A percentile compares a stretch with the other conserved stretches of the same genome.
Conservation (phyloP, 1,140 invertebrate genomes). For the Lepidurus arcticus region DNA sequence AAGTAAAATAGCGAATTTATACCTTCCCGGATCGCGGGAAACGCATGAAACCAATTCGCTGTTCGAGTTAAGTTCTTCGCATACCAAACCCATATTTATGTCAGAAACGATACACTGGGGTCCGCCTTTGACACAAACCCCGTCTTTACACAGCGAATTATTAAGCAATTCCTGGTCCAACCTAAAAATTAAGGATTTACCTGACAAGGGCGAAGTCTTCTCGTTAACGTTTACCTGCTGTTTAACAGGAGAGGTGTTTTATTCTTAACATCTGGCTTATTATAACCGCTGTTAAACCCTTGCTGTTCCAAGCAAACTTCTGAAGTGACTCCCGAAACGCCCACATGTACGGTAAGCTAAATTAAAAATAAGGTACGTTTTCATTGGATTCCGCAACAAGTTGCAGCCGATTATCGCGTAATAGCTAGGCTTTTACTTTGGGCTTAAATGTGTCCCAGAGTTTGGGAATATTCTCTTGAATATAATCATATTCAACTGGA, state of each 20-base stretch:
- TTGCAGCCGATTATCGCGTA: background rate
- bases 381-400: background rate
- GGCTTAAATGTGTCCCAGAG: conserved; percentile 60
- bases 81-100: conserved; percentile 44
- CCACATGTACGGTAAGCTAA: conserved; percentile 47
- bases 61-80: conserved; percentile 39
- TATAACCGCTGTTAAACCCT: conserved; percentile 45
- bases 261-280: conserved; percentile 41
- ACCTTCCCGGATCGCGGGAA: conserved; percentile 45
- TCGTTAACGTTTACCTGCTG: background rate
- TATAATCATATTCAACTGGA: conserved; percentile 60
- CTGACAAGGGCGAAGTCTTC: background rate
- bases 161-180: background rate
- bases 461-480: conserved; percentile 54
- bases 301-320: conserved; percentile 45
- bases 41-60: conserved; percentile 42
- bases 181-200: background rate
- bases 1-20: background rate
- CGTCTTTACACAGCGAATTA: conserved; percentile 19
- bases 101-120: conserved; percentile 40
- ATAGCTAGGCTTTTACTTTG: conserved; percentile 48
- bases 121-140: conserved; percentile 42
- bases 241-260: conserved; percentile 36
- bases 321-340: conserved; percentile 45
- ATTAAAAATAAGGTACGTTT: background rate